These are phyloP conservation scores for Chrysogorgia sp. DNA, from an alignment of 92 coral and sea anemone species.

Conservation along the genomic window DNA sequence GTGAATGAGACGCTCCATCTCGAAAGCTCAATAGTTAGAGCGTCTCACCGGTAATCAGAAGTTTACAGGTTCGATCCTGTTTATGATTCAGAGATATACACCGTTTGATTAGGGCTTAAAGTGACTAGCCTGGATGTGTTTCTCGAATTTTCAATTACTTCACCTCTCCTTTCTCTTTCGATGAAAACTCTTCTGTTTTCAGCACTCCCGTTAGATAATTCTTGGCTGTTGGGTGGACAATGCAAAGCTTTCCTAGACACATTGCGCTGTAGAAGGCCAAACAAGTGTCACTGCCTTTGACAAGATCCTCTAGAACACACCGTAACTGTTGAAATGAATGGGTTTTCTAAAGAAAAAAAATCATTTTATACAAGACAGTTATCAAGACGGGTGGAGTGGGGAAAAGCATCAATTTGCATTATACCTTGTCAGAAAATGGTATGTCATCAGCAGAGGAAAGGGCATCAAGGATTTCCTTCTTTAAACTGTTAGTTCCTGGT, in stretches of 20 bases:
- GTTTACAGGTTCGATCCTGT: too few species aligned
- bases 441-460: conserved; percentile 52
- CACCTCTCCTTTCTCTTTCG: conserved; percentile 79
- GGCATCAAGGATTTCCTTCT: conserved; percentile 23
- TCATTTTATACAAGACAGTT: too few species aligned
- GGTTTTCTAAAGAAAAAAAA: conserved; percentile 59
- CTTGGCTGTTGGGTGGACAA: conserved; percentile 82
- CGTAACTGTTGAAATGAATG: conserved; percentile 71
- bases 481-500: conserved; percentile 23
- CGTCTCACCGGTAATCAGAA: too few species aligned
- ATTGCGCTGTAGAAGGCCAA: conserved; percentile 87
- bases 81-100: too few species aligned
- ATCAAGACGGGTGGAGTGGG: too few species aligned
- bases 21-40: too few species aligned
- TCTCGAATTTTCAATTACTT: neutral
- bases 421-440: conserved; percentile 90
- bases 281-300: conserved; percentile 63
- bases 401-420: too few species aligned
- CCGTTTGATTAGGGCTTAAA: neutral
- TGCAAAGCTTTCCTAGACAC: conserved; percentile 83
- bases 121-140: neutral
- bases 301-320: conserved; percentile 62
- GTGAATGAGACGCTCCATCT: too few species aligned
- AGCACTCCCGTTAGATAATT: conserved; percentile 71
- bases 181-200: conserved; percentile 48